These are phyloP conservation scores for Diceros bicornis DNA, from an alignment of 2,797 vertebrate species.

Conservation along the genomic window DNA sequence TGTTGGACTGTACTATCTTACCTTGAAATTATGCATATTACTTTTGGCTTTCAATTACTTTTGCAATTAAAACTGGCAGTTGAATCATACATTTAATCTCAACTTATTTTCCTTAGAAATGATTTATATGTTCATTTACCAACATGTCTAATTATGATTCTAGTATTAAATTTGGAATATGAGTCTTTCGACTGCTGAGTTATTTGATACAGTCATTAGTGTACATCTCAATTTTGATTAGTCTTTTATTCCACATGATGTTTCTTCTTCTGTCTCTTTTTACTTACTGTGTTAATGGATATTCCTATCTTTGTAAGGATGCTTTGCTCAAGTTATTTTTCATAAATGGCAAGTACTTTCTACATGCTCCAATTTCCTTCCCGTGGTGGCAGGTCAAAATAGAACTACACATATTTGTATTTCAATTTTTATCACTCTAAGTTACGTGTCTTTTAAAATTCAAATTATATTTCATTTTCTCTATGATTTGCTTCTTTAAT, in stretches of 20 bases:
- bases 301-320: background rate
- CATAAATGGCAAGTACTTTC: background rate
- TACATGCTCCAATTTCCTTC: background rate
- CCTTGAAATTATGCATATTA: background rate
- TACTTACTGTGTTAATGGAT: background rate
- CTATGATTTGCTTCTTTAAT: conserved; percentile 2
- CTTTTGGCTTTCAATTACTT: background rate
- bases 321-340: background rate
- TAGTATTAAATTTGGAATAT: conserved; percentile 23
- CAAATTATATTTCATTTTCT: background rate
- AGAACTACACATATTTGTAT: background rate
- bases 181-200: background rate
- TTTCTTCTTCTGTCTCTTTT: background rate
- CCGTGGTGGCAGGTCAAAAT: background rate
- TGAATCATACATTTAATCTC: background rate
- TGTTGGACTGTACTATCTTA: background rate
- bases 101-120: background rate
- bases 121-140: background rate
- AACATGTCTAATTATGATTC: conserved; percentile 26
- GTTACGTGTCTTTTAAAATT: background rate
- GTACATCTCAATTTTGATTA: background rate
- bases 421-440: background rate
- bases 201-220: background rate
- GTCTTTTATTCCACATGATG: background rate
- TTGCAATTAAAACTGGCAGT: conserved; percentile 11